Percentiles rank a stretch among this genome's conserved stretches.
Conservation (phyloP, 64 coral and sea anemone species). For the Cladopsammia gracilis region DNA sequence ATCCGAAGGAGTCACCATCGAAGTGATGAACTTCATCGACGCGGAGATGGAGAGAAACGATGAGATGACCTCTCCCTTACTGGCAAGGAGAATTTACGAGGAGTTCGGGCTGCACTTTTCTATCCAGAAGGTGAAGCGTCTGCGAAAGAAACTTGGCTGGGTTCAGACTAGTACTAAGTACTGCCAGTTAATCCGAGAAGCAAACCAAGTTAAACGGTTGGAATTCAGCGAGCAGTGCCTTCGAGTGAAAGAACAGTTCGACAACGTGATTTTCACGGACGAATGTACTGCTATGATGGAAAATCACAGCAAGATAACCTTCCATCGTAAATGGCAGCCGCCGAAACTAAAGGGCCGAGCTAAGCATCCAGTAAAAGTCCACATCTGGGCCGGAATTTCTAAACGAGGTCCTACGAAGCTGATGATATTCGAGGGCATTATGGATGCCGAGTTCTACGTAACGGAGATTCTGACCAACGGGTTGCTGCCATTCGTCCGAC, state of each 20-base stretch:
- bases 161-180: slow-evolving; percentile 52
- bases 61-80: slow-evolving; percentile 12
- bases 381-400: slow-evolving; percentile 60
- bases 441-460: slow-evolving; percentile 37
- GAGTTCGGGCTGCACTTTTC: slow-evolving; percentile 34
- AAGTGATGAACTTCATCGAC: slow-evolving; percentile 45
- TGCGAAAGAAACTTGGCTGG: slow-evolving; percentile 59
- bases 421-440: slow-evolving; percentile 45
- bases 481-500: slow-evolving; percentile 19
- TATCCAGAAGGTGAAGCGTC: neutral
- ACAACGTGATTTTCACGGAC: slow-evolving; percentile 66
- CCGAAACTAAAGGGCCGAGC: slow-evolving; percentile 38
- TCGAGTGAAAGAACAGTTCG: slow-evolving; percentile 20
- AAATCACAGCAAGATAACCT: slow-evolving; percentile 42
- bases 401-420: slow-evolving; percentile 55
- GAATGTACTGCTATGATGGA: slow-evolving; percentile 52
- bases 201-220: slow-evolving; percentile 34
- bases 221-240: slow-evolving; percentile 40
- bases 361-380: slow-evolving; percentile 60
- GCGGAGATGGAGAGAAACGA: slow-evolving; percentile 52
- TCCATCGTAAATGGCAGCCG: slow-evolving; percentile 59
- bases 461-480: neutral
- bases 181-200: slow-evolving; percentile 56
- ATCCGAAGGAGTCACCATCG: neutral
- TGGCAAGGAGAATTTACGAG: neutral